These are phyloP conservation scores for Drosophila kurseongensis DNA, from an alignment of 1,140 invertebrate genomes.

Conservation along the genomic window DNA sequence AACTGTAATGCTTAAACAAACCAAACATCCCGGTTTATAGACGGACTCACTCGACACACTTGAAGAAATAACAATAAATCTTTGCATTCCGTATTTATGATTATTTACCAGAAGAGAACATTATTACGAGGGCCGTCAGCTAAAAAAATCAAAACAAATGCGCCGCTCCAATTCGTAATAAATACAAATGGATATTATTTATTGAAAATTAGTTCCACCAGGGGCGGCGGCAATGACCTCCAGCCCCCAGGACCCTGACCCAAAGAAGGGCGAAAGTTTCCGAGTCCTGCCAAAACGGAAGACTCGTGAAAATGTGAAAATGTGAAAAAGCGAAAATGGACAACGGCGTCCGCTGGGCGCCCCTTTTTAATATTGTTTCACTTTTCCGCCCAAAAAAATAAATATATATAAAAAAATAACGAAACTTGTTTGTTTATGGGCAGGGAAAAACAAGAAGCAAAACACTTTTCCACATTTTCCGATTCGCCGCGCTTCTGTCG, in stretches of 20 bases:
- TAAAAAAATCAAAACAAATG: conserved; percentile 5
- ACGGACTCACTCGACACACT: neutral
- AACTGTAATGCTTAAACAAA: neutral
- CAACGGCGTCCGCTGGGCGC: conserved; percentile 57
- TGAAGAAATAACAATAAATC: conserved; percentile 17
- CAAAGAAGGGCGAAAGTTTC: conserved; percentile 11
- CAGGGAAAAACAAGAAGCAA: neutral
- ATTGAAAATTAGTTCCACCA: conserved; percentile 60
- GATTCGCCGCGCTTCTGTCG: conserved; percentile 46
- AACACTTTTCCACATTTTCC: conserved; percentile 42
- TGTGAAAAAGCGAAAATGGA: conserved; percentile 53
- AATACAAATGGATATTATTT: conserved; percentile 66
- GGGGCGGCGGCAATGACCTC: conserved; percentile 41
- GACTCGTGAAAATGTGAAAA: conserved; percentile 42
- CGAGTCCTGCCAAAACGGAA: conserved; percentile 67
- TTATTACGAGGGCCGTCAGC: conserved; percentile 4
- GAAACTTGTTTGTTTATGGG: conserved; percentile 9
- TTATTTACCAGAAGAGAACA: conserved; percentile 6
- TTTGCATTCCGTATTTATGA: conserved; percentile 28
- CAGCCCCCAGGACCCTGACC: conserved; percentile 8
- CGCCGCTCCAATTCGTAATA: conserved; percentile 23
- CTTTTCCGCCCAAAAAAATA: conserved; percentile 3
- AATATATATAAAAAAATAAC: neutral
- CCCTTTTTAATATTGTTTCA: conserved; percentile 44
- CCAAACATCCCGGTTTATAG: neutral